Conservation (phyloP, 2,888 invertebrate species). For the Nomada ruficornis region DNA sequence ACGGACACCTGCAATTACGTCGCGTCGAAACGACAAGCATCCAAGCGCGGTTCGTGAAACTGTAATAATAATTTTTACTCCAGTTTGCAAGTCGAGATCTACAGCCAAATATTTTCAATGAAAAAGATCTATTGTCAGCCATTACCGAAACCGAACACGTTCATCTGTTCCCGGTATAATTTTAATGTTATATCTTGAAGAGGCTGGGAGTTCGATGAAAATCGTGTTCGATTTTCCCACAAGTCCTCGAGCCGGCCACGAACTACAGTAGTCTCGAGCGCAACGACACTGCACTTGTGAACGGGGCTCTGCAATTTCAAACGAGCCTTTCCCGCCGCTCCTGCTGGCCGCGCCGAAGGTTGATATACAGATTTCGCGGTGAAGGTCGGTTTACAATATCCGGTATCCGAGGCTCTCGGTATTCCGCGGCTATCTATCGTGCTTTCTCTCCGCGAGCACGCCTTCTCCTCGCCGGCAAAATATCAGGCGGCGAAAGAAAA, state of each 20-base stretch:
- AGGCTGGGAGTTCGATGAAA: too few species aligned
- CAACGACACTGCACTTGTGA: constrained; percentile 48
- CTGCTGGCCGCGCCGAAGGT: constrained; percentile 52
- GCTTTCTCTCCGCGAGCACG: constrained; percentile 50
- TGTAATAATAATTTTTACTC: background rate
- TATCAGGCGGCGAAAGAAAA: constrained; percentile 36
- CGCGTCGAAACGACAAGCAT: background rate
- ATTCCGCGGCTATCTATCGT: constrained; percentile 54
- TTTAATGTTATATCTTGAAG: too few species aligned
- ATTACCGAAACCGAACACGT: too few species aligned
- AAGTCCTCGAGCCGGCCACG: background rate
- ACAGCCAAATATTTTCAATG: too few species aligned
- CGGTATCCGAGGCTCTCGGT: constrained; percentile 59
- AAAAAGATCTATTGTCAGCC: too few species aligned
- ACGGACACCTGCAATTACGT: background rate
- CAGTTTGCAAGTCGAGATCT: background rate
- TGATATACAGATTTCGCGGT: constrained; percentile 66
- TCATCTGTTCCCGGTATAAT: too few species aligned
- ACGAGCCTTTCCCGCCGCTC: constrained; percentile 2
- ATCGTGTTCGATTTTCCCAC: constrained; percentile 24
- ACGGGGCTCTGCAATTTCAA: constrained; percentile 45
- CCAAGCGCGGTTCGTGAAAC: too few species aligned
- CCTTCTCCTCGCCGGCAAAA: constrained; percentile 33
- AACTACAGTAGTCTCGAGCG: background rate
- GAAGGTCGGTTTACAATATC: constrained; percentile 68